Conservation (phyloP, 2,888 invertebrate species). For the Lithophane semibrunnea region DNA sequence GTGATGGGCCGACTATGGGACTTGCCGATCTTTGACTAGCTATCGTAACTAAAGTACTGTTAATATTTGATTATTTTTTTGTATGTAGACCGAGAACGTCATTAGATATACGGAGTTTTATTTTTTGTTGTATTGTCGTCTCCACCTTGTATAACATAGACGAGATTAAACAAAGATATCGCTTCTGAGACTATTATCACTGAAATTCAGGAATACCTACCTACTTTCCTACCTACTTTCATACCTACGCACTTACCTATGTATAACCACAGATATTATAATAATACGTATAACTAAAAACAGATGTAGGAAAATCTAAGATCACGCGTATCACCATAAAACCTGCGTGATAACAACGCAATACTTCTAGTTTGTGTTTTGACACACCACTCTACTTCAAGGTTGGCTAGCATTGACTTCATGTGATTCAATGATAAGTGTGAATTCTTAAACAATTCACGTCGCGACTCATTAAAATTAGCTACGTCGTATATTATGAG, state of each 20-base stretch:
- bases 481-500: not conserved
- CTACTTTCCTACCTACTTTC: not conserved
- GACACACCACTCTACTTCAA: conserved; percentile 65
- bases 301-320: conserved; percentile 29
- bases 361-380: conserved; percentile 65
- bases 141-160: no score
- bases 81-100: no score
- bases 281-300: no score
- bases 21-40: no score
- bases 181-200: conserved; percentile 1
- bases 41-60: no score
- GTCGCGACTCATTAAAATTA: conserved; percentile 34
- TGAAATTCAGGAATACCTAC: not conserved
- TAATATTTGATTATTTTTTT: no score
- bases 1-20: no score
- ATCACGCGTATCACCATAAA: conserved; percentile 59
- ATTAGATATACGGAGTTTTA: no score
- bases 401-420: conserved; percentile 53
- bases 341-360: conserved; percentile 69
- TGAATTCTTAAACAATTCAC: conserved; percentile 53
- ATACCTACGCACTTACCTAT: not conserved
- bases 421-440: conserved; percentile 59
- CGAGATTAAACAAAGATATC: not conserved
- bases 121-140: no score
- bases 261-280: no score